Percentiles rank a stretch among this genome's conserved stretches.
Evolutionary conservation across 2,113 vertebrate genomes (phyloP).

Genomic region (Vanacampus margaritifer): DNA sequence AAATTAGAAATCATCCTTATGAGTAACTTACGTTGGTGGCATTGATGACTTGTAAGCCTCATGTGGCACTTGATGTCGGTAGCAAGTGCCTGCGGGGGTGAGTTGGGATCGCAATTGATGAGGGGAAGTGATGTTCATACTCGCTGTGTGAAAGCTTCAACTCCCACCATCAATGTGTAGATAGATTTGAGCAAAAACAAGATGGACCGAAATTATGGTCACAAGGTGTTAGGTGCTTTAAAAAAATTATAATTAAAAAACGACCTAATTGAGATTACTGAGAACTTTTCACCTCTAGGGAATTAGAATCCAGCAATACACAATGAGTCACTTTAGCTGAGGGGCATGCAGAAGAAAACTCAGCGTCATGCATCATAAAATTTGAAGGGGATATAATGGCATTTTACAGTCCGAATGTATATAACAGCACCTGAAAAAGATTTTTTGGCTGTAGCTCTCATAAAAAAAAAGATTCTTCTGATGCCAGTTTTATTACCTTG

Average conservation of each 20-base stretch:
- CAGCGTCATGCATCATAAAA: not conserved
- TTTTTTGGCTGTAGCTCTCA: slow-evolving; percentile 26
- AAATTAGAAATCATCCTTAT: not conserved
- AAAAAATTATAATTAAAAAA: slow-evolving; percentile 14
- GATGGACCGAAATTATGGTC: not conserved
- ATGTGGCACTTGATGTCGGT: not conserved
- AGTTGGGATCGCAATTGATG: not conserved
- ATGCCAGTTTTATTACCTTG: slow-evolving; percentile 49
- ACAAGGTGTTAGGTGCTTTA: slow-evolving; percentile 15
- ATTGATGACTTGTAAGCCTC: not conserved
- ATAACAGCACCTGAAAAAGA: not conserved
- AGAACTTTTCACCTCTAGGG: slow-evolving; percentile 18
- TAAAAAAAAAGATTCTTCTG: slow-evolving; percentile 34
- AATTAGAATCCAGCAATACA: slow-evolving; percentile 14
- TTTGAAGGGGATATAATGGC: slow-evolving; percentile 10
- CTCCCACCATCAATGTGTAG: slow-evolving; percentile 1
- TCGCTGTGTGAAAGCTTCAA: not conserved
- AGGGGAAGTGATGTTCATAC: not conserved
- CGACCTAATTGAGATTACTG: slow-evolving; percentile 23
- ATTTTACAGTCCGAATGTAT: not conserved
- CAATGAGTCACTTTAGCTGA: slow-evolving; percentile 19
- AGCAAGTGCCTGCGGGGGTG: slow-evolving; percentile 1
- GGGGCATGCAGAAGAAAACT: not conserved
- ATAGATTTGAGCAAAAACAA: not conserved
- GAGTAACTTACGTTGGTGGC: not conserved